phyloP scores from a whole-genome alignment of 2,888 invertebrate species.

The Loripinus fragilis region DNA sequence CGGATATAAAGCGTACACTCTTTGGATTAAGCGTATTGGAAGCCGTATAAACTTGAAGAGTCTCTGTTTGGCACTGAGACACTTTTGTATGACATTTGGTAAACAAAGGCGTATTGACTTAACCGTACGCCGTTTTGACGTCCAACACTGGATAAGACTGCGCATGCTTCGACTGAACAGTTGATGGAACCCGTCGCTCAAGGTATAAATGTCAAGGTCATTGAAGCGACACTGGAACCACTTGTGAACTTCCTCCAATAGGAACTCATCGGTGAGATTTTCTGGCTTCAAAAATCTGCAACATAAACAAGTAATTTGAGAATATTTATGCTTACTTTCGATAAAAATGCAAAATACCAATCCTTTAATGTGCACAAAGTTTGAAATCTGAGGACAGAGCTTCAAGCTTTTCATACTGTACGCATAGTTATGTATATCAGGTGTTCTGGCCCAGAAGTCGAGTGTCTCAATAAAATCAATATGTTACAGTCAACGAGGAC shows the following conservation, averaged over 20 bases:
- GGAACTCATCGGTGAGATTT: conserved; percentile 41
- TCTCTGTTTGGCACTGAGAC: conserved; percentile 36
- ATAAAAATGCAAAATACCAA: no score
- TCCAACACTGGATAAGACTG: conserved; percentile 33
- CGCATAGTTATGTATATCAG: no score
- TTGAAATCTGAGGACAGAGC: no score
- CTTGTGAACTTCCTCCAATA: conserved; percentile 42
- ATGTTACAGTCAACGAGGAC: no score
- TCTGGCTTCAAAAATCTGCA: conserved; percentile 35
- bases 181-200: conserved; percentile 42
- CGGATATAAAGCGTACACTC: conserved; percentile 37
- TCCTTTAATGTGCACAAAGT: no score
- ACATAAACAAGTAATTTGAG: background rate
- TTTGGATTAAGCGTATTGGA: conserved; percentile 41
- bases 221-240: conserved; percentile 53
- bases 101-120: conserved; percentile 40
- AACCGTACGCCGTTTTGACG: conserved; percentile 34
- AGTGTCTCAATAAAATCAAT: no score
- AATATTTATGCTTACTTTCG: no score
- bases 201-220: conserved; percentile 48
- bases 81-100: conserved; percentile 43
- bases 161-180: conserved; percentile 43
- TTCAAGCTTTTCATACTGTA: no score
- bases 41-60: conserved; percentile 55
- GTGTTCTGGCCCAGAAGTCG: no score